Evolutionary conservation across 1,140 invertebrate species (phyloP), one percentile per base, ranked within the genome.

Genomic region (Drosophila tsacasi): DNA sequence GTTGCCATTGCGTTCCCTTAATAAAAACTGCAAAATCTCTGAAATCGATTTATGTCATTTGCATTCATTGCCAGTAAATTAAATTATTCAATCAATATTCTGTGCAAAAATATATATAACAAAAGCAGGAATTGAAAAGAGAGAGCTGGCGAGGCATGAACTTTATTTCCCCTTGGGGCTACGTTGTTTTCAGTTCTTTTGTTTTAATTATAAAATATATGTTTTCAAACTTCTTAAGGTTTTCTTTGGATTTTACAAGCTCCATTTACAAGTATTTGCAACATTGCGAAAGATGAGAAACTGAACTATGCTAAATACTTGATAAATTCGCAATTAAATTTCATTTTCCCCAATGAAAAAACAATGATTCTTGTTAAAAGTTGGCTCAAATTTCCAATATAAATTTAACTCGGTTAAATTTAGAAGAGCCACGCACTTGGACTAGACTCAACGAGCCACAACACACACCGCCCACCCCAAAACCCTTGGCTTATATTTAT

Each of bases 21-120:
- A 72, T 72, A 49, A 72, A 50, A 71, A 50, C 44, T 49, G 27
- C 37, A 44, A 75, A 75, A 63, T 75, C 58, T 50, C 8, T n/a
- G 19, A 55, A 76, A 67, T 76, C 44, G 55, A 76, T 76, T 59
- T 46, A 47, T 44, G 61, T 37, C 40, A 63, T 63, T 63, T 67
- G 64, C 64, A 66, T 44, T 62, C 25, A 32, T 25, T 21, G 54
- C 39, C 25, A 52, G 30, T 35, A 49, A 32, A 64, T 68, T 35
- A 54, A 55, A 55, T 54, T 54, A 44, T 42, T 68, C n/a, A 54
- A 37, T 62, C 49, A 30, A 52, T 62, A 21, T 25, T 35, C n/a
- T 32, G 6, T 6, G 27, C 27, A 32, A 32, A 17, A 25, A 47
- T 1, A 21, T 10, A 30, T 35, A 35, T 21, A 35, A 57, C 10